These are phyloP conservation scores for Falco concolor DNA, from an alignment of 2,797 vertebrate genomes.

Conservation along the genomic window DNA sequence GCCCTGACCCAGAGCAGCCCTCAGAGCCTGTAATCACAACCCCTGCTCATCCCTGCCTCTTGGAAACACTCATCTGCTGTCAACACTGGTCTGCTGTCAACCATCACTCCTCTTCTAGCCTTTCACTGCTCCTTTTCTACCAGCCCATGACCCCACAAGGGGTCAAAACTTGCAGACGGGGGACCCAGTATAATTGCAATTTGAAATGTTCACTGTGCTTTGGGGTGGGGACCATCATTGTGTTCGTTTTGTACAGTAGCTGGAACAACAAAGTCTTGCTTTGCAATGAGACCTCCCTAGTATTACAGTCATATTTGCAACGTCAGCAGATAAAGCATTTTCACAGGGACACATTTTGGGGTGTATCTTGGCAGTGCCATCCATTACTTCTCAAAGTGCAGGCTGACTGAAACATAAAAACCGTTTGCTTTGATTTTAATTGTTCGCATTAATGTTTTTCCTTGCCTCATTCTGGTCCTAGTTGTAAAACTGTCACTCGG, in stretches of 20 bases:
- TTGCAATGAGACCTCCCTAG: not conserved
- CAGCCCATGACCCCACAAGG: not conserved
- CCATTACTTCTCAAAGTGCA: not conserved
- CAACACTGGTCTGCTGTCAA: not conserved
- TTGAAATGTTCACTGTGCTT: not conserved
- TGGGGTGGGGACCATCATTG: not conserved
- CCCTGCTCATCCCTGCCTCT: not conserved
- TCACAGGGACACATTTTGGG: not conserved
- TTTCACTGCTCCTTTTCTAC: not conserved
- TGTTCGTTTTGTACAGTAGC: not conserved
- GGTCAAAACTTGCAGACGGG: not conserved
- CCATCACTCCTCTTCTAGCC: not conserved
- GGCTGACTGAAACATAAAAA: not conserved
- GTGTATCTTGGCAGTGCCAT: not conserved
- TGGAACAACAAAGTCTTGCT: not conserved
- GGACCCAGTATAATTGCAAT: not conserved
- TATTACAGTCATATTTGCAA: not conserved
- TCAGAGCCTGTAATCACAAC: not conserved
- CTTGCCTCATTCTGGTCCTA: not conserved
- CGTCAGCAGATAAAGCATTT: not conserved
- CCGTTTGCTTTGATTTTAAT: not conserved
- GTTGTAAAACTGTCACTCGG: not conserved
- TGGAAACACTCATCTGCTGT: not conserved
- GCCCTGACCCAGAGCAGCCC: not conserved
- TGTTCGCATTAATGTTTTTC: not conserved